Conservation (phyloP, 2,113 vertebrate genomes). For the Python bivittatus region DNA sequence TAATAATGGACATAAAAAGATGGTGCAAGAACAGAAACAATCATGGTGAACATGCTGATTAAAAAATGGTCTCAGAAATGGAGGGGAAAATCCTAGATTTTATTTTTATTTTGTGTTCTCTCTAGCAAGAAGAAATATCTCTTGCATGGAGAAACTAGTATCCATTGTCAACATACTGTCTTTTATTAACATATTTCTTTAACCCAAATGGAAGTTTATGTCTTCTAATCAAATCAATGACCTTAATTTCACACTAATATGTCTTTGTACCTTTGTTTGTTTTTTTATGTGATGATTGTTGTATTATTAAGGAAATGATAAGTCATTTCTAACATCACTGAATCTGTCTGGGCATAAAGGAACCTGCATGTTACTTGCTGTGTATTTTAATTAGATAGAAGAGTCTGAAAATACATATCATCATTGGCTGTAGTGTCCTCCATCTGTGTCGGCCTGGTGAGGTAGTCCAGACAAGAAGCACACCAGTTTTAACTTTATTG, state of each 20-base stretch:
- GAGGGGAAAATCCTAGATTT: too few species aligned
- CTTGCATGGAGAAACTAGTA: background rate
- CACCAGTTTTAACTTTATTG: background rate
- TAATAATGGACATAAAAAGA: too few species aligned
- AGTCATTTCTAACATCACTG: constrained; percentile 17
- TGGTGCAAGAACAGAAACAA: too few species aligned
- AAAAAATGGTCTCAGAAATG: too few species aligned
- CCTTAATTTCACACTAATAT: constrained; percentile 10
- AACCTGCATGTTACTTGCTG: constrained; percentile 33
- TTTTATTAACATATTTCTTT: background rate
- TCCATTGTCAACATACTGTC: background rate
- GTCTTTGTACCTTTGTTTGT: constrained; percentile 34
- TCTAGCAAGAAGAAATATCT: too few species aligned
- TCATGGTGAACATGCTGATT: too few species aligned
- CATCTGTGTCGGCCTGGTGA: background rate
- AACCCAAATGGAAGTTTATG: background rate
- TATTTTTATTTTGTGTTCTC: too few species aligned
- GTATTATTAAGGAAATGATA: background rate
- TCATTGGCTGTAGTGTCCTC: background rate
- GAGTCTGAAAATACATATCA: background rate
- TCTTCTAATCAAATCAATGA: background rate
- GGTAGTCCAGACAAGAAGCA: background rate
- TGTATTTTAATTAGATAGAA: constrained; percentile 10
- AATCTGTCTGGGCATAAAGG: background rate
- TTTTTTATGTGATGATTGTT: constrained; percentile 36